A percentile compares a stretch with the other conserved stretches of the same genome.
phyloP scores from a whole-genome alignment of 2,113 vertebrate species.

The Malurus elegans region DNA sequence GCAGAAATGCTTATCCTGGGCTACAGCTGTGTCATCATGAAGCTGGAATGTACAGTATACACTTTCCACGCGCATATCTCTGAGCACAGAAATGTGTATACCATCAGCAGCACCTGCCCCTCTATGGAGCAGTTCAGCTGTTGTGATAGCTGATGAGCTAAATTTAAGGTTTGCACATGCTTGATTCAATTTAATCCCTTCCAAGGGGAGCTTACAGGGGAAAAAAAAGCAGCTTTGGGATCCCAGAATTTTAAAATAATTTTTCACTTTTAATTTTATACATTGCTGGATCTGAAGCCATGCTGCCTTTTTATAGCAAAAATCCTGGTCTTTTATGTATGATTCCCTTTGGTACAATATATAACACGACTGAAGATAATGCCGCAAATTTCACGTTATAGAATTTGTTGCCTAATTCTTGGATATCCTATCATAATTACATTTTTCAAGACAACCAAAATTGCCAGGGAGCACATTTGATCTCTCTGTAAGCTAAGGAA shows the following conservation, averaged over 20 bases:
- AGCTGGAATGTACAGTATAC: conserved; percentile 58
- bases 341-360: neutral
- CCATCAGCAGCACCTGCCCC: conserved; percentile 28
- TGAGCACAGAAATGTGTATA: conserved; percentile 18
- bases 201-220: neutral
- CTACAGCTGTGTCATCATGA: conserved; percentile 63
- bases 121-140: conserved; percentile 47
- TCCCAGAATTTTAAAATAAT: neutral
- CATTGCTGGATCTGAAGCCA: neutral
- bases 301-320: neutral
- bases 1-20: conserved; percentile 5
- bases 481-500: neutral
- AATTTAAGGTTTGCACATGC: conserved; percentile 53
- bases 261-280: neutral
- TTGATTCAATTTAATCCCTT: conserved; percentile 40
- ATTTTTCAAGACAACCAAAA: neutral
- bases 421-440: neutral
- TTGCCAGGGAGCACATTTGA: accelerated
- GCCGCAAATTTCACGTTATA: neutral
- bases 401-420: neutral
- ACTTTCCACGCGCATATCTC: neutral
- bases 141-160: conserved; percentile 59
- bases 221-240: neutral
- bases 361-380: neutral
- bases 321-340: neutral